A percentile compares a stretch with the other conserved stretches of the same genome.
Conservation (phyloP, 1,140 invertebrate genomes). For the Zaprionus ghesquierei region DNA sequence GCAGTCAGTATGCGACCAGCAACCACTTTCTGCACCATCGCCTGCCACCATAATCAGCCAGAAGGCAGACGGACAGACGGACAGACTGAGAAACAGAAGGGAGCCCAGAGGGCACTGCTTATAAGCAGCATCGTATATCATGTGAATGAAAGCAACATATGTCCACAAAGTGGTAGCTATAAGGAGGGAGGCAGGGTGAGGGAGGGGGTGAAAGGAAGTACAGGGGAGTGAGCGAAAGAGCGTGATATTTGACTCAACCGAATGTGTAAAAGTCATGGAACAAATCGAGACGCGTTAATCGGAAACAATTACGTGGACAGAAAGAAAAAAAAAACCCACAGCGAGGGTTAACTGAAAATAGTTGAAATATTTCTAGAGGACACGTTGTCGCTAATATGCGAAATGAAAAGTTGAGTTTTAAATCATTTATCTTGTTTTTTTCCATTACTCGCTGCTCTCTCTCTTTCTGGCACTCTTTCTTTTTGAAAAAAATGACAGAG, state of each 20-base stretch:
- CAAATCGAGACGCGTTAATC: slow-evolving; percentile 75
- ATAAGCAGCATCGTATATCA: slow-evolving; percentile 51
- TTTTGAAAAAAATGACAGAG: slow-evolving; percentile 64
- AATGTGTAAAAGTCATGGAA: slow-evolving; percentile 64
- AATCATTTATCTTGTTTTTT: slow-evolving; percentile 81
- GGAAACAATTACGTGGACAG: slow-evolving; percentile 59
- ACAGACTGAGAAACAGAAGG: not conserved
- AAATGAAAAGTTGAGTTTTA: slow-evolving; percentile 79
- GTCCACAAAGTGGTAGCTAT: slow-evolving; percentile 65
- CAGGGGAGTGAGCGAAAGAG: slow-evolving; percentile 2
- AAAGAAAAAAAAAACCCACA: not conserved
- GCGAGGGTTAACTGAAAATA: slow-evolving; percentile 40
- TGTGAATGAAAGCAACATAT: slow-evolving; percentile 64
- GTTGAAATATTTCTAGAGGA: slow-evolving; percentile 4
- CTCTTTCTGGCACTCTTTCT: not conserved
- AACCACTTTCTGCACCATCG: slow-evolving; percentile 62
- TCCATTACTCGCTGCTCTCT: slow-evolving; percentile 31
- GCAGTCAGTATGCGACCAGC: slow-evolving; percentile 10
- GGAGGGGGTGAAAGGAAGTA: not conserved
- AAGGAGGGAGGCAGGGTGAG: slow-evolving; percentile 4
- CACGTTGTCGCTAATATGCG: slow-evolving; percentile 73
- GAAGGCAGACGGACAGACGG: slow-evolving; percentile 3
- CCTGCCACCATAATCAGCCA: slow-evolving; percentile 66
- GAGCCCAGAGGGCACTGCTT: slow-evolving; percentile 13
- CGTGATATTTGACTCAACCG: slow-evolving; percentile 66